A percentile compares a stretch with the other conserved stretches of the same genome.
These are phyloP conservation scores for Pollenia angustigena DNA, from an alignment of 2,888 invertebrate genomes.

Conservation along the genomic window DNA sequence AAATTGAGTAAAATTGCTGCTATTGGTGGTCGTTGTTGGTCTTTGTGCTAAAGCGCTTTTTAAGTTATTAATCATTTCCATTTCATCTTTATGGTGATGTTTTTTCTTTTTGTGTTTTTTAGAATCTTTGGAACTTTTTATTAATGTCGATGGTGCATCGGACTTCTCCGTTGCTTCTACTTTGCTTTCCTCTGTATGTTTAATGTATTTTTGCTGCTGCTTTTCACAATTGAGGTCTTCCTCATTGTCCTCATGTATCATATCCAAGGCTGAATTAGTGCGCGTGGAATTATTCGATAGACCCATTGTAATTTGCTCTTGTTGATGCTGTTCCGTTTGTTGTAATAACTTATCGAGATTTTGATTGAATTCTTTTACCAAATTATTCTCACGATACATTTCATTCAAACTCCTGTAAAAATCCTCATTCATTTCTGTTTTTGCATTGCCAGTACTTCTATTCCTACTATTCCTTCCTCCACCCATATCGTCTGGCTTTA, in stretches of 20 bases:
- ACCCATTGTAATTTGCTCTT: slow-evolving; percentile 71
- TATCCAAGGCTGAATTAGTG: slow-evolving; percentile 90
- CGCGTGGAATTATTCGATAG: slow-evolving; percentile 84
- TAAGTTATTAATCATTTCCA: slow-evolving; percentile 83
- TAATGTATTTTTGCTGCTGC: neutral
- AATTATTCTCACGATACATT: slow-evolving; percentile 91
- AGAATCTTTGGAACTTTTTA: slow-evolving; percentile 74
- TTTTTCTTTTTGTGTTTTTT: slow-evolving; percentile 82
- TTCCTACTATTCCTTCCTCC: slow-evolving; percentile 68
- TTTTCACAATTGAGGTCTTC: slow-evolving; percentile 83
- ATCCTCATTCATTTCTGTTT: slow-evolving; percentile 91
- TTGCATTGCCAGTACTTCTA: neutral
- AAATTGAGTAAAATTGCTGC: neutral
- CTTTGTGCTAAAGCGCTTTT: slow-evolving; percentile 79
- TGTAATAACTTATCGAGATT: slow-evolving; percentile 77
- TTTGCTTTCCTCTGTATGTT: neutral
- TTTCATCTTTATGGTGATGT: slow-evolving; percentile 81
- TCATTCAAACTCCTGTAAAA: slow-evolving; percentile 95
- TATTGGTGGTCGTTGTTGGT: neutral
- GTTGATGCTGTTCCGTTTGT: slow-evolving; percentile 74
- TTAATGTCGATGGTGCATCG: slow-evolving; percentile 38
- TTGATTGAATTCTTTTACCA: slow-evolving; percentile 77
- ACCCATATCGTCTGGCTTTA: slow-evolving; percentile 81
- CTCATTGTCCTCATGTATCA: slow-evolving; percentile 95
- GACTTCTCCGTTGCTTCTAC: slow-evolving; percentile 44